Evolutionary conservation across 1,140 invertebrate species (phyloP).

Genomic region (Lucilia cuprina): DNA sequence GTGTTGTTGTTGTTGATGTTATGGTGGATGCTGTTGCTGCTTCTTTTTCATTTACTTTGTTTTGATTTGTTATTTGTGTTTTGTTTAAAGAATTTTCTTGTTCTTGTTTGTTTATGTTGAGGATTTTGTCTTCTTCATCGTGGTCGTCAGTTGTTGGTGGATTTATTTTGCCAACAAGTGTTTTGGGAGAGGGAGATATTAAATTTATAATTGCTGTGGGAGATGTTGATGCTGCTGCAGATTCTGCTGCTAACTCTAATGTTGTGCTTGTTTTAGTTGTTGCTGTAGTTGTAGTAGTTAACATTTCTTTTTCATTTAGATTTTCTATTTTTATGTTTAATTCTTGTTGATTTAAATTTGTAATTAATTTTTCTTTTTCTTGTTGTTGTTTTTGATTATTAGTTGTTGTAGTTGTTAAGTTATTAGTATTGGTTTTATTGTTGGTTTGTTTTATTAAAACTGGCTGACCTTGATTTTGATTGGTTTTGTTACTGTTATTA

Average conservation of each 20-base stretch:
- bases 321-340: not conserved
- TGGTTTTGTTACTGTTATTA: not conserved
- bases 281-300: not conserved
- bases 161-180: not conserved
- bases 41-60: not conserved
- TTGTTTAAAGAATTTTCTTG: not conserved
- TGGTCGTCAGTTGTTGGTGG: not conserved
- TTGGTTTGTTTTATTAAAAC: not conserved
- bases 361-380: too few species aligned
- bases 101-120: not conserved
- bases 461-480: constrained; percentile 29
- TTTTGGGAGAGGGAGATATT: not conserved
- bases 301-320: not conserved
- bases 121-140: not conserved
- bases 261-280: not conserved
- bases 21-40: too few species aligned
- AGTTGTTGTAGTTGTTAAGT: not conserved
- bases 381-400: not conserved
- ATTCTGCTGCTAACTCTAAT: not conserved
- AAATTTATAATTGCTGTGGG: not conserved
- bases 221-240: not conserved
- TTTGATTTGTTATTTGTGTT: not conserved
- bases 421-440: not conserved
- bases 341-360: not conserved
- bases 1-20: not conserved